A percentile compares a stretch with the other conserved stretches of the same genome.
Conservation (phyloP, 2,797 vertebrate species). For the Neosilurus mollespiculum region DNA sequence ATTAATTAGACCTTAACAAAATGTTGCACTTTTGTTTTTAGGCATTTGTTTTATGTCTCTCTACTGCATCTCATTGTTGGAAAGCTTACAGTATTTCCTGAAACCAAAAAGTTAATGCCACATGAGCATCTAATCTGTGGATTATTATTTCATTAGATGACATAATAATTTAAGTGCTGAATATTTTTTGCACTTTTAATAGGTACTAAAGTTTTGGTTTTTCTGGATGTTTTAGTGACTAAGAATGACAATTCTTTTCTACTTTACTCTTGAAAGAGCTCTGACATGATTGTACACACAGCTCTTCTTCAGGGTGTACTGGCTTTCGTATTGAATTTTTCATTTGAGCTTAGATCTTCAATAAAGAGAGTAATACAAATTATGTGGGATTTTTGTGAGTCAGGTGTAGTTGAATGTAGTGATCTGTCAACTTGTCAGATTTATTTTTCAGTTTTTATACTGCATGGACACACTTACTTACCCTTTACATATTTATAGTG, state of each 20-base stretch:
- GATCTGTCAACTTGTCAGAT: too few species aligned
- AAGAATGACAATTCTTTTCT: not conserved
- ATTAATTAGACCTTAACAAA: not conserved
- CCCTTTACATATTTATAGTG: slow-evolving; percentile 36
- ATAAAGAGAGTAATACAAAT: not conserved
- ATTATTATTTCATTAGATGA: not conserved
- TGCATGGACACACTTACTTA: slow-evolving; percentile 22
- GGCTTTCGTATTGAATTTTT: not conserved
- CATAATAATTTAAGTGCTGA: not conserved
- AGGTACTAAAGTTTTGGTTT: too few species aligned
- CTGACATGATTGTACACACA: not conserved
- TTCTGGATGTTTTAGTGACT: not conserved
- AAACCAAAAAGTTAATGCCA: not conserved
- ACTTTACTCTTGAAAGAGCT: not conserved
- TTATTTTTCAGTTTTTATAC: not conserved
- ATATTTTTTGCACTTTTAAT: not conserved
- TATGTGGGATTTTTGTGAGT: not conserved
- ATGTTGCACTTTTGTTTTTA: not conserved
- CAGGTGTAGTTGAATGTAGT: not conserved
- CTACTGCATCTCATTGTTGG: not conserved
- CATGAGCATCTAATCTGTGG: not conserved
- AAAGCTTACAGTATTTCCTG: not conserved
- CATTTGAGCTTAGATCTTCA: not conserved
- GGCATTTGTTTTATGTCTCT: not conserved
- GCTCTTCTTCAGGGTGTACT: not conserved